These are phyloP conservation scores for Temnothorax nylanderi DNA, from an alignment of 1,140 invertebrate species.

Conservation along the genomic window DNA sequence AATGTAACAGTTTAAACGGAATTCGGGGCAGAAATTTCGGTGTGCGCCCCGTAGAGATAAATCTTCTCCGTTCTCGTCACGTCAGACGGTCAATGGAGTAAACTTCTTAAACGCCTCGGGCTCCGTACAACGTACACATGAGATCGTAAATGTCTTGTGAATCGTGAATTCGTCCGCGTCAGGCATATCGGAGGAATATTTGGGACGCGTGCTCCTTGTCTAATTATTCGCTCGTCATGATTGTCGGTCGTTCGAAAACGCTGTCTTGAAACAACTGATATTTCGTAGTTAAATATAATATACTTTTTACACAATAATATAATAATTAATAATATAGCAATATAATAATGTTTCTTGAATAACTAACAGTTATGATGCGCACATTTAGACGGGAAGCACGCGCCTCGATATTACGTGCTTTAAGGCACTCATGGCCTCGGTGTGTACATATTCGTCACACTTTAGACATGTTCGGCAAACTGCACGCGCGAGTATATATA, in stretches of 20 bases:
- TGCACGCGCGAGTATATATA: constrained; percentile 17
- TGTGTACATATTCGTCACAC: constrained; percentile 4
- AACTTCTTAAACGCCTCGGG: not conserved
- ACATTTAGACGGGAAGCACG: not conserved
- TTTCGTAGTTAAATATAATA: not conserved
- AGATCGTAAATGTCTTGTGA: not conserved
- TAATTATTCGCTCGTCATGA: not conserved
- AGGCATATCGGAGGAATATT: not conserved
- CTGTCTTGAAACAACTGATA: not conserved
- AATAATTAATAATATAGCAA: not conserved
- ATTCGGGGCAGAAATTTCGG: not conserved
- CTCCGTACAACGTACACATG: not conserved
- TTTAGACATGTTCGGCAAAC: constrained; percentile 19
- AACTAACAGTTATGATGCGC: no score
- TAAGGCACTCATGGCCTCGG: not conserved
- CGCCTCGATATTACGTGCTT: not conserved
- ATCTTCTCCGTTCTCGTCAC: not conserved
- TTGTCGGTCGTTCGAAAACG: not conserved
- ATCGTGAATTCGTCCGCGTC: not conserved
- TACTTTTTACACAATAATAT: not conserved
- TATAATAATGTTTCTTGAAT: not conserved
- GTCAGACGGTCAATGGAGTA: not conserved
- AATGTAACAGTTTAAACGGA: constrained; percentile 6
- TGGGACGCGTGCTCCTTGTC: not conserved
- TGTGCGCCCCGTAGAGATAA: not conserved